Evolutionary conservation across 2,113 vertebrate species (phyloP).

Genomic region (Engystomops pustulosus): DNA sequence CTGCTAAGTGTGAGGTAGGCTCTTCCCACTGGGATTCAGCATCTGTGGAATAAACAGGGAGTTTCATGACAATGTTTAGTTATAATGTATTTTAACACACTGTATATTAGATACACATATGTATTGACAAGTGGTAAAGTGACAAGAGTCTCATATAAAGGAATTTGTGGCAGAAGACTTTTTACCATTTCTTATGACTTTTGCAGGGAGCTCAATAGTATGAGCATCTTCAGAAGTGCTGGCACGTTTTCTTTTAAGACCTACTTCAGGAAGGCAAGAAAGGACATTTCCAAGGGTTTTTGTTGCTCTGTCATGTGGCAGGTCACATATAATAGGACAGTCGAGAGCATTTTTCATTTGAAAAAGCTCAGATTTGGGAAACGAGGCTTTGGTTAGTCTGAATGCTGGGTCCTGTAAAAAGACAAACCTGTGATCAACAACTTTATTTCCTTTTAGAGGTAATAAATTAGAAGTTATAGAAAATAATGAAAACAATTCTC

Average conservation of each 20-base stretch:
- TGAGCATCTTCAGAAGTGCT: slow-evolving; percentile 67
- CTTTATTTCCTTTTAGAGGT: background rate
- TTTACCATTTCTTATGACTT: slow-evolving; percentile 81
- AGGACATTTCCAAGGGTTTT: slow-evolving; percentile 77
- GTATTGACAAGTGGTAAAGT: no score
- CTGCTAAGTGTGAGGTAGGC: background rate
- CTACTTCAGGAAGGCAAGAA: slow-evolving; percentile 71
- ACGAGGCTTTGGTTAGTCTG: slow-evolving; percentile 72
- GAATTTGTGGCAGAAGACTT: background rate
- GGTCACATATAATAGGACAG: slow-evolving; percentile 67
- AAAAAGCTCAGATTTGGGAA: slow-evolving; percentile 68
- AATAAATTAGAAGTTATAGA: background rate
- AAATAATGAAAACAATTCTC: background rate
- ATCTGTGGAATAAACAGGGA: slow-evolving; percentile 68
- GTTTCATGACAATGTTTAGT: background rate
- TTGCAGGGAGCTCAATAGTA: slow-evolving; percentile 71
- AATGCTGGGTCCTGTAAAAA: slow-evolving; percentile 74
- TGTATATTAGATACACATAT: background rate
- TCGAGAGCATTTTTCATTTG: slow-evolving; percentile 68
- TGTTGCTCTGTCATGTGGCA: slow-evolving; percentile 70
- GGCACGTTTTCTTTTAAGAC: slow-evolving; percentile 83
- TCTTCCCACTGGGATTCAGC: slow-evolving; percentile 63
- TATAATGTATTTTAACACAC: background rate
- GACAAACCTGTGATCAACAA: background rate
- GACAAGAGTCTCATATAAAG: no score